Evolutionary conservation across 2,113 vertebrate genomes (phyloP), one percentile per base, ranked within the genome.

Genomic region (Fukomys damarensis): DNA sequence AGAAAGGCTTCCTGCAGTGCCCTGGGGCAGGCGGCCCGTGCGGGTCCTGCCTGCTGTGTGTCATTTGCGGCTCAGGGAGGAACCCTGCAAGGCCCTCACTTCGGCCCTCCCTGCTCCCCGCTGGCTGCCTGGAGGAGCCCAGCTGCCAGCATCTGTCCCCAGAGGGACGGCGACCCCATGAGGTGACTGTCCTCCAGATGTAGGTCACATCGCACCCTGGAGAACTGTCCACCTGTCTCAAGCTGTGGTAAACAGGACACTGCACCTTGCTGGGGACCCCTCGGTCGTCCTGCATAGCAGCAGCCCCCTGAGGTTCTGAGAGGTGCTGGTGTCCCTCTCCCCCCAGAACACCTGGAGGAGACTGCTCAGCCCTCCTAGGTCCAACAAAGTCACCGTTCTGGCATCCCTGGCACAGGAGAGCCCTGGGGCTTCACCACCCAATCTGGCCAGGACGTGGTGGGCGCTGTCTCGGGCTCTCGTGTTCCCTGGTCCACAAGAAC

Each of bases 111-210:
- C 41, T 12, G 19, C 35, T n/a, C 80, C 58, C 87, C 95, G 61
- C 89, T 61, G 68, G 80, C 58, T 83, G 81, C 77, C 86, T 91
- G 12, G 32, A 66, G 94, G 88, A 84, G 49, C 89, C 80, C 68
- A 91, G 92, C 92, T 97, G 95, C 49, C 89, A 93, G 81, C n/a
- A 68, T 93, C 89, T 91, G 83, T 87, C 84, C 89, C 70, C 70
- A 66, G 46, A 97, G 81, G 92, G 86, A 95, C 72, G 8, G 43
- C 94, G 89, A 95, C 93, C 92, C 92, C 70, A 49, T 79, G 68
- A 93, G 68, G 83, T 88, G 88, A 91, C 74, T 89, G 93, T 95
- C 76, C 81, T 97, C 46, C 56, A 59, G 84, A 94, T 96, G 41
- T 77, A 96, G 97, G 92, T 92, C 91, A 93, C 38, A 92, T 90